A percentile compares a stretch with the other conserved stretches of the same genome.
Evolutionary conservation across 2,888 invertebrate genomes (phyloP).

Genomic region (Drosophila nr. perissopoda): DNA sequence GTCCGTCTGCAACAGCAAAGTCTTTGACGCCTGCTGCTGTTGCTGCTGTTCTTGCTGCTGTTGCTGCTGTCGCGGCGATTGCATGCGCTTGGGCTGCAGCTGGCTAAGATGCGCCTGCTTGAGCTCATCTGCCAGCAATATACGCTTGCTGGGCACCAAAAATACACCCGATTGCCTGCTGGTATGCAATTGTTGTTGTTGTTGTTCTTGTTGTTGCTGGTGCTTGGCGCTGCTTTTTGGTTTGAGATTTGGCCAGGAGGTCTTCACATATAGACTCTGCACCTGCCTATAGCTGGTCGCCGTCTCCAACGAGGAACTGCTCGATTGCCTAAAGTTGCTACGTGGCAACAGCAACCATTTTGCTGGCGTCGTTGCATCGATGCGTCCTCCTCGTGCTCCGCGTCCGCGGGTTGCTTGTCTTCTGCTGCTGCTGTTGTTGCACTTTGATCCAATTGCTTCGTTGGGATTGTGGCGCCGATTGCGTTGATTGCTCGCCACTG

Average conservation of each 20-base stretch:
- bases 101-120: conserved; percentile 34
- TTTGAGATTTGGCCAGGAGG: conserved; percentile 9
- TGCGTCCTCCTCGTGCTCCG: not conserved
- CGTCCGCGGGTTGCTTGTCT: not conserved
- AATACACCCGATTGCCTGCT: conserved; percentile 11
- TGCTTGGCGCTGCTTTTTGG: not conserved
- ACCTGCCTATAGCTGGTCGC: not conserved
- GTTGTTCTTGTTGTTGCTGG: not conserved
- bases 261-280: conserved; percentile 1
- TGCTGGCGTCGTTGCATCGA: not conserved
- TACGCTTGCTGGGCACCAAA: conserved; percentile 41
- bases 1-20: conserved; percentile 40
- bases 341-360: conserved; percentile 59
- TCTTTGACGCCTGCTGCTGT: conserved; percentile 5
- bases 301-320: conserved; percentile 49
- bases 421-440: not conserved
- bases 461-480: not conserved
- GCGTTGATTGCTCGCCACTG: not conserved
- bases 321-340: conserved; percentile 39
- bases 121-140: conserved; percentile 19
- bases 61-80: conserved; percentile 5
- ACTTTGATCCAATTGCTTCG: not conserved
- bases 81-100: conserved; percentile 2
- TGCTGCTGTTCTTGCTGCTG: not conserved
- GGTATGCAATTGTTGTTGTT: not conserved